Percentiles rank a stretch among this genome's conserved stretches.
phyloP scores from a whole-genome alignment of 2,888 invertebrate species.

The Ophioninae sp. region DNA sequence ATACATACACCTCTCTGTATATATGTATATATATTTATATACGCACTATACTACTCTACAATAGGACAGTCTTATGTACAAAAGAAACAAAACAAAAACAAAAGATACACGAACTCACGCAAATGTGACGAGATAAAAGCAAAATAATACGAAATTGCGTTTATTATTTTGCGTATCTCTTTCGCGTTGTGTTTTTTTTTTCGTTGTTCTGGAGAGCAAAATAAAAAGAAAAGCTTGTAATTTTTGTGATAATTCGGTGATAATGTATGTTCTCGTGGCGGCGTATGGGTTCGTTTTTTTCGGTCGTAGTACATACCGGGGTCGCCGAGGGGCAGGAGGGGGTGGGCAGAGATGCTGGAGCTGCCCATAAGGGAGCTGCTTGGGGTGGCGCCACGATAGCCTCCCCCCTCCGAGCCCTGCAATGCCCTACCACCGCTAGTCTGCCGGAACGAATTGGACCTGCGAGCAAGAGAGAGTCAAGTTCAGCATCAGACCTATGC shows the following conservation, averaged over 20 bases:
- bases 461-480: constrained; percentile 84
- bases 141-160: constrained; percentile 63
- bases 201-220: constrained; percentile 51
- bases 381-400: constrained; percentile 83
- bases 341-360: constrained; percentile 96
- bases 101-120: constrained; percentile 68
- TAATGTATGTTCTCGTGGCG: constrained; percentile 58
- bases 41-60: constrained; percentile 65
- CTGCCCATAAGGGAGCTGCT: constrained; percentile 87
- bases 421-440: constrained; percentile 82
- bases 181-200: constrained; percentile 13
- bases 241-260: constrained; percentile 47
- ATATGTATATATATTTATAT: constrained; percentile 44
- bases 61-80: constrained; percentile 67
- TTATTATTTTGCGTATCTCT: not conserved
- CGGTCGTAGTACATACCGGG: constrained; percentile 82
- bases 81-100: constrained; percentile 63
- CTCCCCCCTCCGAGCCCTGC: constrained; percentile 86
- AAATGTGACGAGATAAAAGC: constrained; percentile 69
- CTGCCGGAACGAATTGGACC: constrained; percentile 97
- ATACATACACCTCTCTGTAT: constrained; percentile 38
- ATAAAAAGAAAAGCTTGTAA: constrained; percentile 39
- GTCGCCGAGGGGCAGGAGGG: constrained; percentile 93
- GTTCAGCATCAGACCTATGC: constrained; percentile 81
- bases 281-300: constrained; percentile 66